phyloP scores from a whole-genome alignment of 2,888 invertebrate genomes.

The Kuschelorhynchus macadamiae region DNA sequence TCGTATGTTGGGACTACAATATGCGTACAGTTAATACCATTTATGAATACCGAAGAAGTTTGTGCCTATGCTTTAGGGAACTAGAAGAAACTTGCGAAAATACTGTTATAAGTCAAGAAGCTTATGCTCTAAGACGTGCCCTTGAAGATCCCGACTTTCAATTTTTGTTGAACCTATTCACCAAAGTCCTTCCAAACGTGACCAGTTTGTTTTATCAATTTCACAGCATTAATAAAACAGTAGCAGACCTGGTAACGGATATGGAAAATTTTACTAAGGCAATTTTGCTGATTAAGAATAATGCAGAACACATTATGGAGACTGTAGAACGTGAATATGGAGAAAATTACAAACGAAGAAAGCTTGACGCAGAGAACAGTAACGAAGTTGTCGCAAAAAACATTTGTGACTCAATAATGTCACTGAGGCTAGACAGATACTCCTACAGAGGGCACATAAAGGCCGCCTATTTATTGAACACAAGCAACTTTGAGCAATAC shows the following conservation, averaged over 20 bases:
- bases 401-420: slow-evolving; percentile 20
- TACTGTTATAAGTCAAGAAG: slow-evolving; percentile 22
- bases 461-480: neutral
- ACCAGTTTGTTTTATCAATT: slow-evolving; percentile 31
- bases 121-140: slow-evolving; percentile 19
- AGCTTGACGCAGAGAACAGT: neutral
- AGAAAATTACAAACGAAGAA: slow-evolving; percentile 5
- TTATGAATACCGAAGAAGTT: slow-evolving; percentile 24
- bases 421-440: slow-evolving; percentile 17
- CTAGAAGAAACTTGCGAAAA: slow-evolving; percentile 22
- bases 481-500: no score
- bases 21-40: slow-evolving; percentile 25
- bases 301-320: no score
- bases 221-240: slow-evolving; percentile 10
- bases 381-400: neutral
- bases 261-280: slow-evolving; percentile 8
- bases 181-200: slow-evolving; percentile 34
- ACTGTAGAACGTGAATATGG: slow-evolving; percentile 8
- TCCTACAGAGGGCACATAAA: slow-evolving; percentile 28
- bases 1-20: slow-evolving; percentile 23
- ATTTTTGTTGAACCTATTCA: slow-evolving; percentile 36
- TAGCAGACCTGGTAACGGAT: slow-evolving; percentile 13
- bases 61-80: slow-evolving; percentile 25
- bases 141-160: slow-evolving; percentile 32
- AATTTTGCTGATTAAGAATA: neutral